These are phyloP conservation scores for Apogon talboti DNA, from an alignment of 2,797 vertebrate genomes.

Conservation along the genomic window DNA sequence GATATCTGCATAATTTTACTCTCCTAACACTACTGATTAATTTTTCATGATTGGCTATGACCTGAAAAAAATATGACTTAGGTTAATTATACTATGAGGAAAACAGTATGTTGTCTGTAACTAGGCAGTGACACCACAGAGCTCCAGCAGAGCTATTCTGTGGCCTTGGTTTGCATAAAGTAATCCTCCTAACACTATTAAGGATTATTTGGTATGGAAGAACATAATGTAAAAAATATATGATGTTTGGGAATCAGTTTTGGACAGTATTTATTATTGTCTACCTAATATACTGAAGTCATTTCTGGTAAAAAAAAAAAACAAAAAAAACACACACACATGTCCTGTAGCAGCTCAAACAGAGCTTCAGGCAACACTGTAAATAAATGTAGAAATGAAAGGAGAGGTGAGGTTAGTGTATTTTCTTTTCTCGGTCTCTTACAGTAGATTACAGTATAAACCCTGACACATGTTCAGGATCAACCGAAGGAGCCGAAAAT, in stretches of 20 bases:
- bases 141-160: conserved; percentile 1
- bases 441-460: conserved; percentile 79
- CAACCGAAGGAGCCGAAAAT: conserved; percentile 80
- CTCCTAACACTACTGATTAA: too few relatives aligned
- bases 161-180: too few relatives aligned
- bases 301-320: conserved; percentile 13
- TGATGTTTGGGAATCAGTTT: conserved; percentile 8
- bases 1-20: too few relatives aligned
- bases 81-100: too few relatives aligned
- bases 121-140: too few relatives aligned
- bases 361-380: conserved; percentile 55
- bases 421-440: conserved; percentile 76
- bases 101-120: too few relatives aligned
- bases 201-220: too few relatives aligned
- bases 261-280: conserved; percentile 15
- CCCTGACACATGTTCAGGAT: conserved; percentile 82
- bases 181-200: too few relatives aligned
- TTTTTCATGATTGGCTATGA: too few relatives aligned
- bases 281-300: conserved; percentile 7
- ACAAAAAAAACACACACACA: conserved; percentile 1
- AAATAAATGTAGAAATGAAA: conserved; percentile 74
- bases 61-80: too few relatives aligned
- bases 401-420: conserved; percentile 47
- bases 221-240: conserved; percentile 10
- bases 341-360: conserved; percentile 38